Base-by-base conservation (phyloP, 2,113 vertebrate genomes). In the Osmerus mordax region DNA sequence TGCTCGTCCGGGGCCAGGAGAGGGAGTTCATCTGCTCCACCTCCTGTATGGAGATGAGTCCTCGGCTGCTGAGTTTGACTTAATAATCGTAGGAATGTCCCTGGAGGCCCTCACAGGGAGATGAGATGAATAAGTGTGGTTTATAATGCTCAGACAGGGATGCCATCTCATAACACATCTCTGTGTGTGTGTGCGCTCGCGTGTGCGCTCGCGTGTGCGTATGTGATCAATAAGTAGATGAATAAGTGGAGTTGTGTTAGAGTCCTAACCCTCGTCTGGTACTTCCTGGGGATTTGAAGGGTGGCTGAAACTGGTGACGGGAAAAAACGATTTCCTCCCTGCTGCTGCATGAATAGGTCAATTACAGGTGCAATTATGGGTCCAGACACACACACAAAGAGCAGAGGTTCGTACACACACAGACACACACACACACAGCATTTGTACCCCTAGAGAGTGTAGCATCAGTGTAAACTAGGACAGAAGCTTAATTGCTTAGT, bases 31-130 rank as follows among this genome's bases (percentile, higher is more conserved):
- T 90, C 91, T 85, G 87, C 87, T 91, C 85, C 84, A 47, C 81
- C 79, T 79, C 82, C 84, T 83, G 86, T 86, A 86, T 88, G 86
- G 87, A 89, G 89, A 92, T 91, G 91, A 91, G 85, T 88, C 87
- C 82, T 87, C 86, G 70, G 80, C 87, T 90, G 91, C 41, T 47
- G 90, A 90, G 90, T 88, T 84, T 91, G 91, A 91, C 89, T 93
- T 93, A 92, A 93, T 92, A 92, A 92, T 92, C 89, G 41, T 47
- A 2, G 78, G 89, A 91, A 91, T 87, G 89, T 92, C 91, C 89
- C 92, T 91, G 89, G 87, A 91, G 92, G 85, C 85, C 87, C 90
- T 87, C 88, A 87, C 85, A 81, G 81, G 83, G 77, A 91, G 89
- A 90, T 83, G 85, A 91, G 91, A 92, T 90, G 89, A 91, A 90